Evolutionary conservation across 2,113 vertebrate genomes (phyloP).

Genomic region (Nannobrachium achirus): DNA sequence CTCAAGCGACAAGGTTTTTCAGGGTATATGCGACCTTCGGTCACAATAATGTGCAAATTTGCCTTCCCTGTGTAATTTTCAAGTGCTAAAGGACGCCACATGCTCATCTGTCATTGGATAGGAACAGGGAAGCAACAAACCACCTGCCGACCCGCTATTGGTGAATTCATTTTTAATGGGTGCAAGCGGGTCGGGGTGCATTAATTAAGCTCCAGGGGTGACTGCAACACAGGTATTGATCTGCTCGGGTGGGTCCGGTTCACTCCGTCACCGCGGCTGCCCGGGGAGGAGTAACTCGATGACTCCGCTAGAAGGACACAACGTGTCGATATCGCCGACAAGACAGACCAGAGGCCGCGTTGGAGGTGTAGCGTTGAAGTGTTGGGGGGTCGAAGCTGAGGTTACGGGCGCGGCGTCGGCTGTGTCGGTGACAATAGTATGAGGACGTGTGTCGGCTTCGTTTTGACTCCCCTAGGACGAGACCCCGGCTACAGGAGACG

Average conservation of each 20-base stretch:
- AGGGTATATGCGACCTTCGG: no score
- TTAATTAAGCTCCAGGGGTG: slow-evolving; percentile 58
- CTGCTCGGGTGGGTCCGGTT: slow-evolving; percentile 32
- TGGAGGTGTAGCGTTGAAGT: not conserved
- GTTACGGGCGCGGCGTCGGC: no score
- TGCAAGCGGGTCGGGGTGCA: slow-evolving; percentile 44
- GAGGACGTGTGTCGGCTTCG: no score
- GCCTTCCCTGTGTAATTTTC: no score
- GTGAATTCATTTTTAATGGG: slow-evolving; percentile 60
- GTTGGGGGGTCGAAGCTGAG: no score
- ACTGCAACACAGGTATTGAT: slow-evolving; percentile 55
- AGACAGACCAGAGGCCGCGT: not conserved
- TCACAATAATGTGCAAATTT: no score
- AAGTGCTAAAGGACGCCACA: slow-evolving; percentile 13
- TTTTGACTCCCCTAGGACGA: slow-evolving; percentile 9
- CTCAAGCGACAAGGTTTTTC: no score
- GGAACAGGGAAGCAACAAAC: slow-evolving; percentile 14
- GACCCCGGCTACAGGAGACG: slow-evolving; percentile 50
- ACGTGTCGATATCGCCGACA: slow-evolving; percentile 37
- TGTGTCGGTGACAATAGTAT: no score
- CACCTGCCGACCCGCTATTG: slow-evolving; percentile 31
- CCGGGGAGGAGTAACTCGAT: slow-evolving; percentile 19
- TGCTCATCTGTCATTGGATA: slow-evolving; percentile 32
- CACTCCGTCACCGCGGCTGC: slow-evolving; percentile 24
- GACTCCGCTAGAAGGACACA: slow-evolving; percentile 25